phyloP scores from a whole-genome alignment of 2,888 invertebrate genomes.

The Dynastes tityus region DNA sequence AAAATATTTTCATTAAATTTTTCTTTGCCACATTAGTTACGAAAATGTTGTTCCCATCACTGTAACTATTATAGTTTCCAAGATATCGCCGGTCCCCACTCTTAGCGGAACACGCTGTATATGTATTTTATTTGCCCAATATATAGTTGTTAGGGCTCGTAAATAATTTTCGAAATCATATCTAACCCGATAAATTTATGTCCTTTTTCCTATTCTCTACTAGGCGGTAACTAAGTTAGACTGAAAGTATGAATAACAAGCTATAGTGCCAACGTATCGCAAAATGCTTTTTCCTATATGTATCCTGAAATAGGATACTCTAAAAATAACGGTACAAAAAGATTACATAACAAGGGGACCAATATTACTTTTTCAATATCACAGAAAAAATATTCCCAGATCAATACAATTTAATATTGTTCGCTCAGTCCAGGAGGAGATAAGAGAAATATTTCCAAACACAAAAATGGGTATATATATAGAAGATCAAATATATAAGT shows the following conservation, averaged over 20 bases:
- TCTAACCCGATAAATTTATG: not conserved
- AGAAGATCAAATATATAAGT: too few relatives aligned
- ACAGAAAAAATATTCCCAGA: not conserved
- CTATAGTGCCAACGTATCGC: not conserved
- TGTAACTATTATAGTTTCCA: too few relatives aligned
- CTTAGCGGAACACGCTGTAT: too few relatives aligned
- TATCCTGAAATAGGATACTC: not conserved
- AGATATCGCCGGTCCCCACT: too few relatives aligned
- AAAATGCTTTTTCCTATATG: not conserved
- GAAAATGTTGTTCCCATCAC: too few relatives aligned
- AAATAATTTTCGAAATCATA: not conserved
- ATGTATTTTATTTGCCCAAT: too few relatives aligned
- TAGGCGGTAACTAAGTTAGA: not conserved
- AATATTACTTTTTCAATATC: not conserved
- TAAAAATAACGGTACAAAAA: not conserved
- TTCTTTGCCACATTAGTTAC: too few relatives aligned
- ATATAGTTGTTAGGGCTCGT: too few relatives aligned
- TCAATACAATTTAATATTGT: constrained; percentile 8
- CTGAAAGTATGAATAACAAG: not conserved
- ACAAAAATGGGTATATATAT: too few relatives aligned
- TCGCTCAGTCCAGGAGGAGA: not conserved
- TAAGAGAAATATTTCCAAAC: too few relatives aligned
- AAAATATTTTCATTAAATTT: too few relatives aligned
- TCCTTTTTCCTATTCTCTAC: not conserved
- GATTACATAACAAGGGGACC: not conserved